These are phyloP conservation scores for Deroplatys truncata DNA, from an alignment of 2,888 invertebrate species.

Conservation along the genomic window DNA sequence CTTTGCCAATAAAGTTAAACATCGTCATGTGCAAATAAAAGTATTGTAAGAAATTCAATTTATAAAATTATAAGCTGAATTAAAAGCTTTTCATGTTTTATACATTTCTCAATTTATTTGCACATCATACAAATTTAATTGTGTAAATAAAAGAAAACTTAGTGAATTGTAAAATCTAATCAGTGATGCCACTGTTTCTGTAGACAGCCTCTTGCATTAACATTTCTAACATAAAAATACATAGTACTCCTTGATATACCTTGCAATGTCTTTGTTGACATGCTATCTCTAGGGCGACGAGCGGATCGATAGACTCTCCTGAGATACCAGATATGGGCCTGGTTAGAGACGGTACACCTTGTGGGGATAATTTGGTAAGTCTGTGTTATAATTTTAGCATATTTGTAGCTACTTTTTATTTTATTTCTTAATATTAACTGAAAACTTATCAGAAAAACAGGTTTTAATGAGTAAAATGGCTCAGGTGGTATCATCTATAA, in stretches of 20 bases:
- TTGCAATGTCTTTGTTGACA: constrained; percentile 15
- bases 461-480: too few species aligned
- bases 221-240: background rate
- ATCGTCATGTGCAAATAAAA: too few species aligned
- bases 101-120: background rate
- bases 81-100: background rate
- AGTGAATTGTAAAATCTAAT: background rate
- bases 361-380: constrained; percentile 77
- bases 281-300: constrained; percentile 60
- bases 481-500: too few species aligned
- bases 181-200: background rate
- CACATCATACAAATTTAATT: background rate
- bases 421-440: too few species aligned
- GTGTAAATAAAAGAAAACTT: background rate
- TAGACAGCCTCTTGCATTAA: background rate
- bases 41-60: too few species aligned
- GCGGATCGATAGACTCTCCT: constrained; percentile 57
- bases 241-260: background rate
- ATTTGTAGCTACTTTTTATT: too few species aligned
- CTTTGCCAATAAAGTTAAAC: too few species aligned
- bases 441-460: too few species aligned
- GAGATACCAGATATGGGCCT: constrained; percentile 78
- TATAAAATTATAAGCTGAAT: too few species aligned
- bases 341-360: constrained; percentile 90
- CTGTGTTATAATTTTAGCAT: too few species aligned